Evolutionary conservation across 1,140 invertebrate species (phyloP).

Genomic region (Drosophila guanche): DNA sequence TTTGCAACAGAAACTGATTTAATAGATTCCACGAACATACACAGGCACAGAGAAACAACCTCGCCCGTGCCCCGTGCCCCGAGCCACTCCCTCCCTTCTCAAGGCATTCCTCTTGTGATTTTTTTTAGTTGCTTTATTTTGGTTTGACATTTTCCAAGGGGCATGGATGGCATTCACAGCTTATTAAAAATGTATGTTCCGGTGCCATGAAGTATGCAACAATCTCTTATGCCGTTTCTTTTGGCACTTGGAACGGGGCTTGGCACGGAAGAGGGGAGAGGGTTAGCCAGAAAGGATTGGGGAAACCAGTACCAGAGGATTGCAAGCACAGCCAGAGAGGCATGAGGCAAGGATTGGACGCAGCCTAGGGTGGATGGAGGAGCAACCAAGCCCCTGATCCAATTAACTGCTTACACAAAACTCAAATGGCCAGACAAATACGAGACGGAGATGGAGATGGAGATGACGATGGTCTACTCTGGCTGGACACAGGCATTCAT

Average conservation of each 20-base stretch:
- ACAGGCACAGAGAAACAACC: background rate
- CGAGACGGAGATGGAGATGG: constrained; percentile 6
- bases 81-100: too few species aligned
- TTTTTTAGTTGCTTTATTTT: constrained; percentile 7
- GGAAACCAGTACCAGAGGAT: too few species aligned
- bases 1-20: constrained; percentile 70
- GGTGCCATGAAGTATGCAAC: constrained; percentile 74
- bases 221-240: constrained; percentile 39
- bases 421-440: constrained; percentile 77
- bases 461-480: constrained; percentile 11
- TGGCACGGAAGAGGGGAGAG: background rate
- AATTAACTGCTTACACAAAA: constrained; percentile 83
- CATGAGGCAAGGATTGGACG: too few species aligned
- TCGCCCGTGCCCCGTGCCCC: background rate
- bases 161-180: constrained; percentile 46
- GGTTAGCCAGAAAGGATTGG: too few species aligned
- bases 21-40: constrained; percentile 69
- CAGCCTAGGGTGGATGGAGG: background rate
- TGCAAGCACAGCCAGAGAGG: too few species aligned
- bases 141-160: constrained; percentile 60
- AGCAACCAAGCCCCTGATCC: constrained; percentile 64
- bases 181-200: constrained; percentile 73
- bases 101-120: constrained; percentile 13
- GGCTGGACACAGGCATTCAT: constrained; percentile 21
- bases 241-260: constrained; percentile 5